phyloP scores from a whole-genome alignment of 2,888 invertebrate species.

The Tipula vernalis region DNA sequence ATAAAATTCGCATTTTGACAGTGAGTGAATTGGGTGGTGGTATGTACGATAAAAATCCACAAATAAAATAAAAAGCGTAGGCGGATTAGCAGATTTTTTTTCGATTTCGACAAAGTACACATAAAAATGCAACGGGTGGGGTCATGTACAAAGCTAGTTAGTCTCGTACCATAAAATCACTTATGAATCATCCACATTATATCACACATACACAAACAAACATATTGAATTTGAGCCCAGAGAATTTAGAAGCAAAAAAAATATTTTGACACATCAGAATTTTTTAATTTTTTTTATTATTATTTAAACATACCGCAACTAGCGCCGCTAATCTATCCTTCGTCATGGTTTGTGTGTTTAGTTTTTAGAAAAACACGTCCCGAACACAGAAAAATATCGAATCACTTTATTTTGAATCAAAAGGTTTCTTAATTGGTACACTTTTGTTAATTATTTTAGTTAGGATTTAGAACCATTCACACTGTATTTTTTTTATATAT shows the following conservation, averaged over 20 bases:
- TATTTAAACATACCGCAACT: conserved; percentile 66
- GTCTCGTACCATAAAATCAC: not conserved
- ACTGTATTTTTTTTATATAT: not conserved
- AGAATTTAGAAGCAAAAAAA: not conserved
- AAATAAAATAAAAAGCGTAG: not conserved
- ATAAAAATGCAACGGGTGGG: conserved; percentile 13
- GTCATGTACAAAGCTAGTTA: not conserved
- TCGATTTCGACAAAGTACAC: not conserved
- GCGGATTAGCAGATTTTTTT: not conserved
- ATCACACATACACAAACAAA: not conserved
- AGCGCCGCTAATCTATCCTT: conserved; percentile 96
- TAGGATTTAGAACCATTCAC: not conserved
- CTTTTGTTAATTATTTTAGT: not conserved
- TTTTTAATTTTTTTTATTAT: not conserved
- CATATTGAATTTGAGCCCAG: not conserved
- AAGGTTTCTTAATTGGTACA: not conserved
- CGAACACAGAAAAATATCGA: not conserved
- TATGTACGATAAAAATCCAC: not conserved
- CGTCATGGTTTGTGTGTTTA: conserved; percentile 49
- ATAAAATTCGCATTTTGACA: not conserved
- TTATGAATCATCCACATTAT: not conserved
- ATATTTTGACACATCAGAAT: not conserved
- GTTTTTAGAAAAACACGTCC: not conserved
- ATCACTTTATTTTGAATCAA: not conserved
- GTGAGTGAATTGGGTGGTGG: not conserved